phyloP scores from a whole-genome alignment of 2,888 invertebrate genomes.

The Yponomeuta plumbellus region DNA sequence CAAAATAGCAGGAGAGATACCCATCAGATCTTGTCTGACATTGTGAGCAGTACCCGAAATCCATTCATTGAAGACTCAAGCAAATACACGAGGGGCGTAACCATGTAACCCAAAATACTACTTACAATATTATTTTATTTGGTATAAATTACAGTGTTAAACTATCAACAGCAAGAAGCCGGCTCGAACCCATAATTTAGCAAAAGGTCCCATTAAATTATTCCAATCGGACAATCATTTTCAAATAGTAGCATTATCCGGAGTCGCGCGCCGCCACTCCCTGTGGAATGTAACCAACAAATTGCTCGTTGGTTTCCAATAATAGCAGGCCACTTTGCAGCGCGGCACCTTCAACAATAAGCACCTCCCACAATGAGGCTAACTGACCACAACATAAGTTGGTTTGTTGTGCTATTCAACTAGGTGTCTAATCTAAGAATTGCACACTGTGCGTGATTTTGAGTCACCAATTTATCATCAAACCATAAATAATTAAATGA shows the following conservation, averaged over 20 bases:
- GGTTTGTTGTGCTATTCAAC: not conserved
- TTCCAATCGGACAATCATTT: constrained; percentile 17
- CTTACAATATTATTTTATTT: not conserved
- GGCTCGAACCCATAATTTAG: constrained; percentile 5
- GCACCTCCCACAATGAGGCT: not conserved
- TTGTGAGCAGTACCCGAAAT: no score
- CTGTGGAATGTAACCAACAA: constrained; percentile 15
- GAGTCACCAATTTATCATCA: no score
- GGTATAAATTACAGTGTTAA: not conserved
- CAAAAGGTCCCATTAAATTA: constrained; percentile 10
- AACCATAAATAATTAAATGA: no score
- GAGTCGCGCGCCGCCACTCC: constrained; percentile 19
- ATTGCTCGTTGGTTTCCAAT: constrained; percentile 15
- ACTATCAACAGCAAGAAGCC: not conserved
- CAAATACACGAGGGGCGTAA: no score
- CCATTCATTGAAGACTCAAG: no score
- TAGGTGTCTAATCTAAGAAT: not conserved
- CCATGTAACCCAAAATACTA: not conserved
- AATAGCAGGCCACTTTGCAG: not conserved
- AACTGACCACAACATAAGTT: not conserved
- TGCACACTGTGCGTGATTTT: not conserved
- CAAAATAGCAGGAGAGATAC: not conserved
- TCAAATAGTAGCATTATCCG: constrained; percentile 22
- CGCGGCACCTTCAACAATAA: not conserved
- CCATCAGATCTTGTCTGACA: no score